A percentile compares a stretch with the other conserved stretches of the same genome.
Evolutionary conservation across 92 coral and sea anemone genomes (phyloP).

Genomic region (Epizoanthus fatuus): DNA sequence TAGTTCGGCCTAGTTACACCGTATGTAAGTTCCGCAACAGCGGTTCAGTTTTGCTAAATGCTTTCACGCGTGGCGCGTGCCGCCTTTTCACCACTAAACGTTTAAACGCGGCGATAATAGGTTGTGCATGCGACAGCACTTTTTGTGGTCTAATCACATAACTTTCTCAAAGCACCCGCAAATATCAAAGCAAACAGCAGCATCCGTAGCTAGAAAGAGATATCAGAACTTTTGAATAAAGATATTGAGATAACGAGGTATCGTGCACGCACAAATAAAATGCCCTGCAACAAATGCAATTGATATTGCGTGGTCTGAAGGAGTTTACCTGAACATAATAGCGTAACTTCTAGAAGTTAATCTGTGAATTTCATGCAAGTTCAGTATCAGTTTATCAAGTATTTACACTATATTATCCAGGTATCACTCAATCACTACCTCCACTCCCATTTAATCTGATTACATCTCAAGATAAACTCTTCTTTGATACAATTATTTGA

Average conservation of each 20-base stretch:
- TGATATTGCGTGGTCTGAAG: background rate
- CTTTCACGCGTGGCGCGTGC: slow-evolving; percentile 39
- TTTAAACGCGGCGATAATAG: slow-evolving; percentile 39
- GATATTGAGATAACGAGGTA: slow-evolving; percentile 32
- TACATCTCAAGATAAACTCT: slow-evolving; percentile 30
- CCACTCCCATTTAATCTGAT: slow-evolving; percentile 49
- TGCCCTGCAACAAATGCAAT: background rate
- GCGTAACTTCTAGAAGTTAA: slow-evolving; percentile 40
- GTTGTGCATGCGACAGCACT: slow-evolving; percentile 36
- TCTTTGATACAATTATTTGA: slow-evolving; percentile 26
- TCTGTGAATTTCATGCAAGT: slow-evolving; percentile 23
- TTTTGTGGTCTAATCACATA: slow-evolving; percentile 36
- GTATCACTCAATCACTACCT: slow-evolving; percentile 19
- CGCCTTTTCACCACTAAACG: slow-evolving; percentile 42
- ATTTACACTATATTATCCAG: slow-evolving; percentile 26
- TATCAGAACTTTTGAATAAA: slow-evolving; percentile 15
- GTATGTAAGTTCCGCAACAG: slow-evolving; percentile 9
- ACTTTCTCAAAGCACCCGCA: slow-evolving; percentile 53
- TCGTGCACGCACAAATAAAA: slow-evolving; percentile 3
- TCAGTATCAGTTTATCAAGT: slow-evolving; percentile 41
- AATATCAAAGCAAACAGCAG: slow-evolving; percentile 36
- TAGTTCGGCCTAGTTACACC: no score
- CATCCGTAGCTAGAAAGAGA: slow-evolving; percentile 22
- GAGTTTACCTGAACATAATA: slow-evolving; percentile 10
- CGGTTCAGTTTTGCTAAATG: slow-evolving; percentile 10